Evolutionary conservation across 2,797 vertebrate genomes (phyloP), one percentile per base, ranked within the genome.

Genomic region (Manis crassicaudata): DNA sequence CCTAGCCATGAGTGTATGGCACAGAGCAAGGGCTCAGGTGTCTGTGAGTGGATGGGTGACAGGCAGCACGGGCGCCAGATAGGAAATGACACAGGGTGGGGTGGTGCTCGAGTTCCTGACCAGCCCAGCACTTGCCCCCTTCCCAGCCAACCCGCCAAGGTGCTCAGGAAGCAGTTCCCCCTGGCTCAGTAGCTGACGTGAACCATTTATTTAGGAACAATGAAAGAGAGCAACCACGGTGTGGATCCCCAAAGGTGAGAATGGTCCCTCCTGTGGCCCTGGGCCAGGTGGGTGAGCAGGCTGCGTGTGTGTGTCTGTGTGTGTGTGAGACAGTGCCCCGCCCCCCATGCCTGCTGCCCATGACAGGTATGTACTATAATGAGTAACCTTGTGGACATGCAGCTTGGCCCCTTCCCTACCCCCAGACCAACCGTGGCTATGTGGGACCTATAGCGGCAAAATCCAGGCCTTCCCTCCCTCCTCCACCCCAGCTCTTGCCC

Each of bases 181-280:
- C 67, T 12, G 6, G 12, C 20, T 76, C 29, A 37, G 54, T 65
- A 50, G 96, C 18, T 94, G 96, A 96, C 80, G 96, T 81, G 97
- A 95, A 97, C 52, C 4, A 4, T 97, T 96, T 97, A 97, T 96
- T 96, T 73, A 79, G 75, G 84, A 94, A 96, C 87, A 95, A 92
- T 88, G 58, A 72, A 77, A 94, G 95, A 95, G 85, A 88, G 63
- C 68, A 83, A 90, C 72, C 14, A 14, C 37, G 54, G 60, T 68
- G 83, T 73, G 83, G 58, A 72, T 95, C 93, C 77, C 76, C 84
- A 80, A 95, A 76, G 54, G 87, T 37, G 60, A 84, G 29, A 46
- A 81, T n/a, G 85, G 52, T n/a, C 23, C 23, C 11, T 21, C 37
- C 79, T 63, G 68, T 27, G 79, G 90, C 29, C 35, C 86, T 27